Evolutionary conservation across 1,140 invertebrate species (phyloP).

Genomic region (Hylaeus anthracinus): DNA sequence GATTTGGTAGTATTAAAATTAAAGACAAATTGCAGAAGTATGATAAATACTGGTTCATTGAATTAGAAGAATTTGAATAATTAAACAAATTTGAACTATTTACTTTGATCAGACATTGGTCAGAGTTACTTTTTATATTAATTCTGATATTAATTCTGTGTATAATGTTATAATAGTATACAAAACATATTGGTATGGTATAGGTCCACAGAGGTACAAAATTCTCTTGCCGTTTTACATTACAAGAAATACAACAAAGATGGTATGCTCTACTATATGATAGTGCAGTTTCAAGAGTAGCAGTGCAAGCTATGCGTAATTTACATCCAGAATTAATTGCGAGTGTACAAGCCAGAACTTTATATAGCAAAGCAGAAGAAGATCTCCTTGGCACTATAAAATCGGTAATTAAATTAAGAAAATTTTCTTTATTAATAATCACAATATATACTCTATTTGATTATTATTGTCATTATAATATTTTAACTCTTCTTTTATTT

Average conservation of each 20-base stretch:
- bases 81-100: too few species aligned
- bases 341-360: conserved; percentile 91
- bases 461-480: too few species aligned
- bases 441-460: background rate
- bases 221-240: conserved; percentile 97
- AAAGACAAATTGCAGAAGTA: conserved; percentile 8
- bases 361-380: conserved; percentile 95
- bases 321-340: conserved; percentile 94
- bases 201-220: conserved; percentile 95
- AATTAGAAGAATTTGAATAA: background rate
- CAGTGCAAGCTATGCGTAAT: conserved; percentile 95
- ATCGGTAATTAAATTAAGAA: conserved; percentile 84
- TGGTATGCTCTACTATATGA: conserved; percentile 98
- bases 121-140: background rate
- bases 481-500: conserved; percentile 10
- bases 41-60: background rate
- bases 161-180: background rate
- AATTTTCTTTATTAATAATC: conserved; percentile 57
- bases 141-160: background rate
- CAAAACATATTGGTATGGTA: background rate
- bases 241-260: conserved; percentile 96
- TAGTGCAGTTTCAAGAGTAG: conserved; percentile 91
- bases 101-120: too few species aligned
- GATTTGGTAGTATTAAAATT: background rate
- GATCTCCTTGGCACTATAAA: conserved; percentile 90